Conservation (phyloP, 2,888 invertebrate genomes). For the Epsilonema sp. region DNA sequence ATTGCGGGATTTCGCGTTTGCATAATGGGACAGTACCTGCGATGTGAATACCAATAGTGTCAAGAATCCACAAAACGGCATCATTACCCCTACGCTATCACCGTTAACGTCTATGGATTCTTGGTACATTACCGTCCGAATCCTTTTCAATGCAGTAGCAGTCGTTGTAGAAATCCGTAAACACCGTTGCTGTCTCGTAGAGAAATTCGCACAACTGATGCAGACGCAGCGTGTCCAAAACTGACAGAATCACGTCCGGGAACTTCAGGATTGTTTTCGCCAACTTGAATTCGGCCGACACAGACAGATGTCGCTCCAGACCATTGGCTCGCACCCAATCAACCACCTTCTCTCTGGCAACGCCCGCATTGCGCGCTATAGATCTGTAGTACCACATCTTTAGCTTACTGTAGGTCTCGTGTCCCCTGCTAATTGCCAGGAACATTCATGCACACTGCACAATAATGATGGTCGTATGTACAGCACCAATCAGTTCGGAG, state of each 20-base stretch:
- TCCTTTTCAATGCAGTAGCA: constrained; percentile 95
- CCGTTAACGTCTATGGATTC: too few species aligned
- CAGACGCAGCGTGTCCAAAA: constrained; percentile 39
- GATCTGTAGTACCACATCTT: constrained; percentile 24
- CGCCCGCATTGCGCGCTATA: constrained; percentile 33
- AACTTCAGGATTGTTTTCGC: constrained; percentile 54
- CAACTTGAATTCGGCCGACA: constrained; percentile 83
- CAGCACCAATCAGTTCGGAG: too few species aligned
- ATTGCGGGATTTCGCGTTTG: too few species aligned
- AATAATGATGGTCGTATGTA: too few species aligned
- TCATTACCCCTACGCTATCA: too few species aligned
- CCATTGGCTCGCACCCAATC: constrained; percentile 42
- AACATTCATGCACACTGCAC: too few species aligned
- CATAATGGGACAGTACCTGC: too few species aligned
- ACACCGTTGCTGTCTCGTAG: constrained; percentile 74
- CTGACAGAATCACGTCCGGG: constrained; percentile 61
- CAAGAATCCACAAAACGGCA: too few species aligned
- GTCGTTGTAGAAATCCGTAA: constrained; percentile 87
- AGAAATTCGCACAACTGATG: constrained; percentile 69
- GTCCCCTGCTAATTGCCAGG: too few species aligned
- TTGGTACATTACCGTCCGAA: constrained; percentile 45
- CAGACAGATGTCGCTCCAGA: constrained; percentile 45
- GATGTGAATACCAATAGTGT: too few species aligned
- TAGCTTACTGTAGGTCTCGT: too few species aligned
- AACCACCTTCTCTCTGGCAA: constrained; percentile 36